phyloP scores from a whole-genome alignment of 2,797 vertebrate species.

The Dipus sagitta region DNA sequence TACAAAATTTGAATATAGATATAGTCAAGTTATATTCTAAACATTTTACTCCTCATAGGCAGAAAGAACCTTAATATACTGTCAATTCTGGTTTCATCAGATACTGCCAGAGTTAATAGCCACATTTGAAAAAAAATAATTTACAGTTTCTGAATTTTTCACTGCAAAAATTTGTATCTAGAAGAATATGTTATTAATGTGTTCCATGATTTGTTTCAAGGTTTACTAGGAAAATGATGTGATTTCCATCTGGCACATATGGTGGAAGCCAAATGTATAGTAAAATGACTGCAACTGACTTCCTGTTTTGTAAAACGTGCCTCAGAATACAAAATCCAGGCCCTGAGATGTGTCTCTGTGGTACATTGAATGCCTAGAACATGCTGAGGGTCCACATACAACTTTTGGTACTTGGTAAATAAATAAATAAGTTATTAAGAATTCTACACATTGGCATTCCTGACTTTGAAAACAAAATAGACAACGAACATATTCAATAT shows the following conservation, averaged over 20 bases:
- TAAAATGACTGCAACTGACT: constrained; percentile 76
- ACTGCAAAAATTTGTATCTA: not conserved
- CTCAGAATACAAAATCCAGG: constrained; percentile 67
- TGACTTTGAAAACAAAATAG: constrained; percentile 69
- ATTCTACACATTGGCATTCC: constrained; percentile 75
- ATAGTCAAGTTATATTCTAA: not conserved
- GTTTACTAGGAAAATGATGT: constrained; percentile 3
- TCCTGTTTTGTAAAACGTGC: constrained; percentile 75
- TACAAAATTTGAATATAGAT: not conserved
- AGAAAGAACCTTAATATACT: not conserved
- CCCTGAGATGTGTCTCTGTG: accelerated
- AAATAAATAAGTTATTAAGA: not conserved
- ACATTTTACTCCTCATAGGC: not conserved
- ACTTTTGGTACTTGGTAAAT: not conserved
- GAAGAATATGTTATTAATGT: constrained; percentile 48
- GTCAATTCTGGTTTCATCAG: too few species aligned
- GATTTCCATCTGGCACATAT: not conserved
- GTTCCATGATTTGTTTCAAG: constrained; percentile 58
- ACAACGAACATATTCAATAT: constrained; percentile 60
- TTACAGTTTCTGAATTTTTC: not conserved
- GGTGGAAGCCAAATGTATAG: constrained; percentile 78
- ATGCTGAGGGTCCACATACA: not conserved
- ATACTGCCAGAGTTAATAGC: too few species aligned
- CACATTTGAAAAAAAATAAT: not conserved
- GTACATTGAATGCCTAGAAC: too few species aligned